Base-by-base conservation (phyloP, 2,888 invertebrate species). In the Aporophyla lueneburgensis region DNA sequence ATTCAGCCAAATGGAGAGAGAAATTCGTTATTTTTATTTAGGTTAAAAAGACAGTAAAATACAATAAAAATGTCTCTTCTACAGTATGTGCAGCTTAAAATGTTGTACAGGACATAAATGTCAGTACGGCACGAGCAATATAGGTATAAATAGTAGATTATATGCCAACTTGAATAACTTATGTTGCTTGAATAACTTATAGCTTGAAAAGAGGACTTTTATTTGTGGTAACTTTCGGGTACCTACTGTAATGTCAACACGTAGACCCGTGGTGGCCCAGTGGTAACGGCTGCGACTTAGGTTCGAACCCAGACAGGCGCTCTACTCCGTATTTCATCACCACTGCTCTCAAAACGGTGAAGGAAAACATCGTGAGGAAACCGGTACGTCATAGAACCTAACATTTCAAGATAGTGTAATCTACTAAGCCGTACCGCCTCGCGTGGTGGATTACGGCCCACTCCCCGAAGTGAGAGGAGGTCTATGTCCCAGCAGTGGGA, bases 151-250 rank as follows among this genome's bases (percentile, higher is more conserved):
- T 61, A 76, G 27, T 70, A 56, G 54, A 76, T 71, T n/a, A 62
- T 54, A 24, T 49, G 5, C 27, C 40, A 49, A 19, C n/a, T 69
- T 71, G 49, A 76, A 76, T 76, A 69, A 76, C 14, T 78, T 14
- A 76, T 78, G 43, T 21, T 46, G 69, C 12, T 33, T 53, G 21
- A 79, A 80, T 80, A 80, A 72, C 10, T 53, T 49, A 80, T 19
- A 40, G 33, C 16, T 19, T 14, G 63, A 46, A n/a, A 21, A 12
- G 19, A 9, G 19, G 27, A 43, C n/a, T 79, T 70, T 49, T 76
- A 53, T 79, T 70, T 49, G 33, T 12, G 24, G 19, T 74, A n/a
- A 2, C 10, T 74, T 74, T 74, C 4, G 51, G 14, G 19, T 21
- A 78, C n/a, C n/a, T n/a, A n/a, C 33, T 67, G 4, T 3, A 54